phyloP scores from a whole-genome alignment of 2,888 invertebrate genomes.

The Andricus quercusramuli region DNA sequence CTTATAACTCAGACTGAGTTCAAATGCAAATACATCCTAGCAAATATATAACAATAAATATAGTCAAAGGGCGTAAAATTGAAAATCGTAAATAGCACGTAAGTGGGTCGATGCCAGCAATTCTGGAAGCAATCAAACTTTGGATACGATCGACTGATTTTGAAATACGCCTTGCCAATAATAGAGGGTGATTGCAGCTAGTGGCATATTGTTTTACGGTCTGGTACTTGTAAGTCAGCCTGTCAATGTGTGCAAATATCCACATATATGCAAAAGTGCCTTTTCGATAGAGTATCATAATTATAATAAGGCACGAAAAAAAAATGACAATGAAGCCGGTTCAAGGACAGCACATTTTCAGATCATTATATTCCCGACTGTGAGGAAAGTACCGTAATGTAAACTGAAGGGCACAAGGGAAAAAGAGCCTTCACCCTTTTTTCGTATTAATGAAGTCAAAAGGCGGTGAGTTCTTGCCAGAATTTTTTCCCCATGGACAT shows the following conservation, averaged over 20 bases:
- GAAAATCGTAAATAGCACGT: conserved; percentile 44
- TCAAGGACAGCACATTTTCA: conserved; percentile 19
- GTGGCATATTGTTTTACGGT: conserved; percentile 57
- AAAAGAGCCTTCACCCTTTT: conserved; percentile 13
- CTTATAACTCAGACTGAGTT: background rate
- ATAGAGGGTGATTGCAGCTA: conserved; percentile 62
- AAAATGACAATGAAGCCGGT: conserved; percentile 18
- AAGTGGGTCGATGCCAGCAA: conserved; percentile 29
- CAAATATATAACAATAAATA: conserved; percentile 20
- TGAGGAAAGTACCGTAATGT: conserved; percentile 17
- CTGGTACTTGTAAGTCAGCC: conserved; percentile 52
- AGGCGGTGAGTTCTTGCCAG: background rate
- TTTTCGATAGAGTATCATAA: background rate
- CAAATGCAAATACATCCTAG: background rate
- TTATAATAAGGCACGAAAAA: background rate
- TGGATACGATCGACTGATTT: conserved; percentile 63
- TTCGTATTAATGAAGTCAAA: background rate
- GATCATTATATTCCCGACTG: conserved; percentile 25
- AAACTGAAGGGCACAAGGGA: conserved; percentile 10
- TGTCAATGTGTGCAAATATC: conserved; percentile 10
- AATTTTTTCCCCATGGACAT: background rate
- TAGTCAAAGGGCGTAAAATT: conserved; percentile 38
- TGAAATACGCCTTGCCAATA: conserved; percentile 62
- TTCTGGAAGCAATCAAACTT: conserved; percentile 55
- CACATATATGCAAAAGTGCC: background rate